Percentiles rank a stretch among this genome's conserved stretches.
phyloP scores from a whole-genome alignment of 2,888 invertebrate species.

The Petrolisthes manimaculis region DNA sequence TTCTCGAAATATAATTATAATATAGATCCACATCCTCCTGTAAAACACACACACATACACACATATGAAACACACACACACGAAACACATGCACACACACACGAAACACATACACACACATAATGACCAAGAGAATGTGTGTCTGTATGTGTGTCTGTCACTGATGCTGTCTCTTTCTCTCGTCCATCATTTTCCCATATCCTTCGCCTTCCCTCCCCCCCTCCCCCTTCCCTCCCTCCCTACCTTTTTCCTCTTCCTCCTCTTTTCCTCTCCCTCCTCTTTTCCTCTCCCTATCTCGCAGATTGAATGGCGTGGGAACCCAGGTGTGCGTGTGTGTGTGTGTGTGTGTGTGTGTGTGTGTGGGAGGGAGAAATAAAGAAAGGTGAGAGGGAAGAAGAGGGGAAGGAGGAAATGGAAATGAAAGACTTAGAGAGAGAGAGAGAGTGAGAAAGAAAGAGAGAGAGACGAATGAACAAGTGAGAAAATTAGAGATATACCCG shows the following conservation, averaged over 20 bases:
- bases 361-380: not conserved
- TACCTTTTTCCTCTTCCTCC: constrained; percentile 4
- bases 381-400: not conserved
- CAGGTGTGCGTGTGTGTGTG: constrained; percentile 6
- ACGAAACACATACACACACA: too few species aligned
- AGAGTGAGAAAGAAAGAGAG: not conserved
- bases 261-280: constrained; percentile 2
- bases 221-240: not conserved
- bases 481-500: not conserved
- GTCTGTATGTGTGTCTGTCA: not conserved
- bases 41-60: too few species aligned
- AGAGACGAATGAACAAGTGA: not conserved
- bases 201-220: constrained; percentile 5
- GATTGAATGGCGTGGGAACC: constrained; percentile 43
- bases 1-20: too few species aligned
- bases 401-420: constrained; percentile 6
- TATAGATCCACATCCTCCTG: too few species aligned
- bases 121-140: too few species aligned
- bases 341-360: not conserved
- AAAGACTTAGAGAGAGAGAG: not conserved
- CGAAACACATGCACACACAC: too few species aligned
- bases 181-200: not conserved
- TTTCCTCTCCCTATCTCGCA: not conserved
- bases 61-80: too few species aligned
- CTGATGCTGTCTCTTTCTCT: constrained; percentile 11